Evolutionary conservation across 2,888 invertebrate species (phyloP).

Genomic region (Zygothrica quintamaculata): DNA sequence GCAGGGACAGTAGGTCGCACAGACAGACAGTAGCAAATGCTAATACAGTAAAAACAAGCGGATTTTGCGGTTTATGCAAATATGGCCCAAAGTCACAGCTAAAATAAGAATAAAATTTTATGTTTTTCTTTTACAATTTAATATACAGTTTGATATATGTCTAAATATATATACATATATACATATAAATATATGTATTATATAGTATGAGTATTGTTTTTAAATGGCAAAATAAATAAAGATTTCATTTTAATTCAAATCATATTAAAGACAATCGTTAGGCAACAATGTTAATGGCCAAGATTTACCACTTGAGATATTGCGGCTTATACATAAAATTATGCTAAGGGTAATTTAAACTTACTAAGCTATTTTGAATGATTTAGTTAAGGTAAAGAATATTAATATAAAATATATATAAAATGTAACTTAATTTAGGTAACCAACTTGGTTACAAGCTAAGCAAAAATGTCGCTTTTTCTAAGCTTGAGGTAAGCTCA

Average conservation of each 20-base stretch:
- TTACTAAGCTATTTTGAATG: too few species aligned
- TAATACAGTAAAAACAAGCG: conserved; percentile 74
- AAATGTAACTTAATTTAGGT: too few species aligned
- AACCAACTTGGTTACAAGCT: too few species aligned
- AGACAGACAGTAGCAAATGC: conserved; percentile 51
- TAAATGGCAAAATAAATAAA: conserved; percentile 54
- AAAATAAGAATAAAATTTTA: conserved; percentile 44
- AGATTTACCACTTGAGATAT: too few species aligned
- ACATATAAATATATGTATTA: conserved; percentile 13
- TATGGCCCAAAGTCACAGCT: conserved; percentile 48
- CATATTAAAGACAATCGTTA: conserved; percentile 23
- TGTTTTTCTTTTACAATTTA: conserved; percentile 11
- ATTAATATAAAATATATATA: too few species aligned
- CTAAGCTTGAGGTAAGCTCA: too few species aligned
- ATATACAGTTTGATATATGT: conserved; percentile 16
- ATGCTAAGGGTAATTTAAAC: too few species aligned
- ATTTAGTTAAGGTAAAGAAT: too few species aligned
- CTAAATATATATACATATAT: conserved; percentile 12
- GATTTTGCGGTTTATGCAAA: conserved; percentile 79
- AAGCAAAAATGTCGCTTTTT: too few species aligned
- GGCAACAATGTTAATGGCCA: background rate
- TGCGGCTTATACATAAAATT: too few species aligned
- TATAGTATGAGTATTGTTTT: conserved; percentile 30
- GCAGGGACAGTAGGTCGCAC: background rate
- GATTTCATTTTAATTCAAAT: conserved; percentile 45